phyloP scores from a whole-genome alignment of 1,140 invertebrate genomes.

The Centruroides sculpturatus region DNA sequence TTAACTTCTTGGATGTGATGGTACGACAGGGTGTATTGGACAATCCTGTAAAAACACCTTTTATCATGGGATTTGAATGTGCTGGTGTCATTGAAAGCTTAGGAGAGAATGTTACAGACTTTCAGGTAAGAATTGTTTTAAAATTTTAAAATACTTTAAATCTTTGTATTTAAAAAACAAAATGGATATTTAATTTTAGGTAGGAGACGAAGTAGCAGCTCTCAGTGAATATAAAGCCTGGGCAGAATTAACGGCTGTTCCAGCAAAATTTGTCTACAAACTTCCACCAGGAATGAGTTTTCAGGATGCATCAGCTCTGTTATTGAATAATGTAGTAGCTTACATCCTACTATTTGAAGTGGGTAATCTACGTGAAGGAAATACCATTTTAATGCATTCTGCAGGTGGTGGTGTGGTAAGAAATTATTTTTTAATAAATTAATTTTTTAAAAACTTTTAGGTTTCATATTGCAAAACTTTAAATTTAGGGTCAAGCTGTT shows the following conservation, averaged over 20 bases:
- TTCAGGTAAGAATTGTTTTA: slow-evolving; percentile 24
- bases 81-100: slow-evolving; percentile 66
- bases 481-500: slow-evolving; percentile 59
- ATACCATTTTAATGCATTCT: slow-evolving; percentile 67
- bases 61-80: slow-evolving; percentile 76
- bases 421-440: slow-evolving; percentile 20
- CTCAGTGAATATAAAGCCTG: slow-evolving; percentile 68
- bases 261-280: slow-evolving; percentile 61
- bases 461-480: not conserved
- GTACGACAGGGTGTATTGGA: slow-evolving; percentile 69
- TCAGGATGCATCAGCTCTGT: slow-evolving; percentile 58
- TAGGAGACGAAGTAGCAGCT: slow-evolving; percentile 70
- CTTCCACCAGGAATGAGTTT: slow-evolving; percentile 54
- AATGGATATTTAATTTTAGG: slow-evolving; percentile 34
- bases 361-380: slow-evolving; percentile 57
- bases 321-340: slow-evolving; percentile 73
- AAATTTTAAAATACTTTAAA: not conserved
- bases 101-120: slow-evolving; percentile 61
- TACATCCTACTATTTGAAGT: slow-evolving; percentile 74
- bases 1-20: slow-evolving; percentile 54
- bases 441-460: too few species aligned
- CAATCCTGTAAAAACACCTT: slow-evolving; percentile 69
- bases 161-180: not conserved
- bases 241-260: slow-evolving; percentile 65
- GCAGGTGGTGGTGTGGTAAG: slow-evolving; percentile 79